A percentile compares a stretch with the other conserved stretches of the same genome.
phyloP scores from a whole-genome alignment of 2,113 vertebrate species.

The Amblyopsis rosae region DNA sequence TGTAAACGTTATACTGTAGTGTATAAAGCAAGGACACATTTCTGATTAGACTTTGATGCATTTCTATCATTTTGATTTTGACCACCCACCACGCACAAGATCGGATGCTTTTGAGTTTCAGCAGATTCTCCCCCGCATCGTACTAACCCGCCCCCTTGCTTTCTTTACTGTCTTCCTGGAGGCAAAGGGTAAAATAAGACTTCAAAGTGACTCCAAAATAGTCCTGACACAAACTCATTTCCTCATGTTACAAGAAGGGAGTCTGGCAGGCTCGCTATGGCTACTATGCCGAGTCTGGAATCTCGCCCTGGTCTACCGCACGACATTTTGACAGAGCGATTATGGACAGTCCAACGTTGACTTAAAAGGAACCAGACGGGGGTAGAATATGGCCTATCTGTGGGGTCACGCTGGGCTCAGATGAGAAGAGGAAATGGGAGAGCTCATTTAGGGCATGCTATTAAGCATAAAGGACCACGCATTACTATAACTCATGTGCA shows the following conservation, averaged over 20 bases:
- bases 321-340: constrained; percentile 66
- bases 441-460: constrained; percentile 59
- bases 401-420: constrained; percentile 52
- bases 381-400: constrained; percentile 47
- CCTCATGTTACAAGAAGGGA: constrained; percentile 70
- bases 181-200: constrained; percentile 77
- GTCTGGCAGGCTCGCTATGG: constrained; percentile 51
- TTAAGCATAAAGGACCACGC: constrained; percentile 58
- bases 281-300: constrained; percentile 53
- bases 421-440: constrained; percentile 65
- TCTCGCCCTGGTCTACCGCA: constrained; percentile 56
- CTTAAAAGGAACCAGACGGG: constrained; percentile 69
- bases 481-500: constrained; percentile 43
- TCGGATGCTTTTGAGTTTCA: constrained; percentile 46
- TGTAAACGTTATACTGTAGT: not conserved
- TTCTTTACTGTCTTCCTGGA: constrained; percentile 65
- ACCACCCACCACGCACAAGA: constrained; percentile 53
- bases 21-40: constrained; percentile 20
- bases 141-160: constrained; percentile 37
- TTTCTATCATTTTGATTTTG: constrained; percentile 7
- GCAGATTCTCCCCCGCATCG: constrained; percentile 51
- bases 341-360: constrained; percentile 62
- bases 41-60: constrained; percentile 5
- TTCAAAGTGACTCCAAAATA: constrained; percentile 80
- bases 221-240: constrained; percentile 79